A percentile compares a stretch with the other conserved stretches of the same genome.
phyloP scores from a whole-genome alignment of 2,113 vertebrate species.

The Phasianus colchicus region DNA sequence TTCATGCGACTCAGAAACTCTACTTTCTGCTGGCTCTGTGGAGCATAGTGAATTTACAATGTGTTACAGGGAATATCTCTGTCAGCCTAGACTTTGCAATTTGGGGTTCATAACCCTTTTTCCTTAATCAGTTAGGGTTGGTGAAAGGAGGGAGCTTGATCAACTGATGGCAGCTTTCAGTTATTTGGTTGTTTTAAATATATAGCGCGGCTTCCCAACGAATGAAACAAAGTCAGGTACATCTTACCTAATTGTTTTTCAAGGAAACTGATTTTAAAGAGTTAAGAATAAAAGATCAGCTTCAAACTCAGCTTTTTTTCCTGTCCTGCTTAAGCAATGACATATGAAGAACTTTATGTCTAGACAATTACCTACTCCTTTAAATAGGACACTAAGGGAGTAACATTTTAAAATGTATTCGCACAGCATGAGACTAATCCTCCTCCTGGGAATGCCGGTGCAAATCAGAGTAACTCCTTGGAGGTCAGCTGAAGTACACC shows the following conservation, averaged over 20 bases:
- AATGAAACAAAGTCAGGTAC: background rate
- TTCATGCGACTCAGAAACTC: background rate
- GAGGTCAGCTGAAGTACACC: constrained; percentile 30
- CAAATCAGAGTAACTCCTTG: constrained; percentile 38
- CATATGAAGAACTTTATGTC: constrained; percentile 38
- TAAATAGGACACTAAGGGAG: constrained; percentile 45
- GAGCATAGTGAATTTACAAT: background rate
- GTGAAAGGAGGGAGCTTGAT: background rate
- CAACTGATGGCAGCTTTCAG: background rate
- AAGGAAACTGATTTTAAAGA: background rate
- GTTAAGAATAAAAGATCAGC: background rate
- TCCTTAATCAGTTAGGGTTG: background rate
- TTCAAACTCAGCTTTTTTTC: background rate
- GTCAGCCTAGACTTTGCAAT: background rate
- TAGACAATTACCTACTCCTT: constrained; percentile 25
- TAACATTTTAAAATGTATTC: constrained; percentile 34
- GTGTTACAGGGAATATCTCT: background rate
- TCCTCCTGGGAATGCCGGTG: constrained; percentile 12
- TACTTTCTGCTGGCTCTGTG: background rate
- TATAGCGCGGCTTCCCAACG: background rate
- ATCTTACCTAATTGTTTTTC: background rate
- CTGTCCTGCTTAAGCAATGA: constrained; percentile 37
- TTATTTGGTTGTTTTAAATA: background rate
- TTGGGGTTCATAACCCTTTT: background rate
- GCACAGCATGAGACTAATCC: background rate